phyloP scores from a whole-genome alignment of 2,888 invertebrate genomes.

The Perdita meconis region DNA sequence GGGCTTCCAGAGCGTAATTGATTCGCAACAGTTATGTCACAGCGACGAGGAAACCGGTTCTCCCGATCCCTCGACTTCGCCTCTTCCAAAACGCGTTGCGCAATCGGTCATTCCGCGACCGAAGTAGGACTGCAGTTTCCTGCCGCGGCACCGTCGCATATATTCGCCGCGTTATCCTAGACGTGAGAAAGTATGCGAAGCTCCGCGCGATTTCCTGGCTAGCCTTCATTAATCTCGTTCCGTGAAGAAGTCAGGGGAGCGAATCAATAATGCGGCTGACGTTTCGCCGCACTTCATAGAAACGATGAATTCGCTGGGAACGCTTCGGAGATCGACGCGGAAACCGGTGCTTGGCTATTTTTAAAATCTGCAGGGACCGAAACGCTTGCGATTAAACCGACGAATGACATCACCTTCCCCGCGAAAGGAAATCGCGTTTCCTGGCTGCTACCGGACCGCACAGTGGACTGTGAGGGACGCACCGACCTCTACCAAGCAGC shows the following conservation, averaged over 20 bases:
- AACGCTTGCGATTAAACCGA: neutral
- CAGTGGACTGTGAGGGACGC: neutral
- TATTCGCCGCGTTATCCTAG: neutral
- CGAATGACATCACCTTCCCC: constrained; percentile 40
- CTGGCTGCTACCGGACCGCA: constrained; percentile 29
- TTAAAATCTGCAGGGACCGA: neutral
- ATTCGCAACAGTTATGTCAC: constrained; percentile 68
- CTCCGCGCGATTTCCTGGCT: no score
- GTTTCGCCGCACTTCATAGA: no score
- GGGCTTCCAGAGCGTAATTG: constrained; percentile 64
- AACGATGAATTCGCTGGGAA: no score
- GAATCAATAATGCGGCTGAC: no score
- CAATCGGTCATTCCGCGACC: constrained; percentile 19
- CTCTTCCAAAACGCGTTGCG: constrained; percentile 22
- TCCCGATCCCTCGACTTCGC: constrained; percentile 42
- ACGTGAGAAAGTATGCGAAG: no score
- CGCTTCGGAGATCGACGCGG: no score
- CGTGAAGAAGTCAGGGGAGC: no score
- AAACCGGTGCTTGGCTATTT: constrained; percentile 8
- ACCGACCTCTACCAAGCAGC: neutral
- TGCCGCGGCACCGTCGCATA: neutral
- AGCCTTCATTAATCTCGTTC: no score
- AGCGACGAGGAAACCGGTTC: constrained; percentile 54
- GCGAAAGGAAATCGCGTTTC: constrained; percentile 56
- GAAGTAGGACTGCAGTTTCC: neutral